A percentile compares a stretch with the other conserved stretches of the same genome.
phyloP scores from a whole-genome alignment of 2,888 invertebrate species.

The Brenthis daphne region DNA sequence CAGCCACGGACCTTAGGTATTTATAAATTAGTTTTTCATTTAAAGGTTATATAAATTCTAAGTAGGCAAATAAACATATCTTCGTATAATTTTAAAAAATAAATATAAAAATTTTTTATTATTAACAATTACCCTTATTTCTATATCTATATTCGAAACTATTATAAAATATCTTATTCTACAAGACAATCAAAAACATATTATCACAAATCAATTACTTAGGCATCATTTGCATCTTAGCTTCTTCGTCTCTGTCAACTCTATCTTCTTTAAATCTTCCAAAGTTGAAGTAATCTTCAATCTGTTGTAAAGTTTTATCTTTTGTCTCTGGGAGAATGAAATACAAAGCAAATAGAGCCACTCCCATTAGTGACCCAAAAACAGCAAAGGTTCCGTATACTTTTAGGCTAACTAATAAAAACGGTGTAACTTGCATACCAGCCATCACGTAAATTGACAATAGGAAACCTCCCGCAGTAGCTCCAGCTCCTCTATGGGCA shows the following conservation, averaged over 20 bases:
- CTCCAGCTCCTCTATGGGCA: slow-evolving; percentile 56
- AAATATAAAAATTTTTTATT: no score
- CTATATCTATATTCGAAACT: no score
- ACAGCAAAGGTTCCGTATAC: slow-evolving; percentile 62
- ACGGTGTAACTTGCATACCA: slow-evolving; percentile 54
- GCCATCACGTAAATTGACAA: slow-evolving; percentile 50
- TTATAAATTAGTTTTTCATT: no score
- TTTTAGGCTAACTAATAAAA: slow-evolving; percentile 49
- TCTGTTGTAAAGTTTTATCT: slow-evolving; percentile 50
- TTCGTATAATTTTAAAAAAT: no score
- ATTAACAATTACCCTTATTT: no score
- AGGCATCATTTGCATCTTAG: slow-evolving; percentile 44
- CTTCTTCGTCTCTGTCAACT: slow-evolving; percentile 45
- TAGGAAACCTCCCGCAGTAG: slow-evolving; percentile 48
- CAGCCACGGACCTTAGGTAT: no score
- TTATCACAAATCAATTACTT: slow-evolving; percentile 11
- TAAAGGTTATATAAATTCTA: no score
- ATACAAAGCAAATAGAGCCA: slow-evolving; percentile 42
- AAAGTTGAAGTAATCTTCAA: slow-evolving; percentile 50
- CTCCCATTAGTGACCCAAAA: slow-evolving; percentile 49
- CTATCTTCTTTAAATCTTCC: slow-evolving; percentile 46
- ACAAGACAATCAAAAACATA: background rate
- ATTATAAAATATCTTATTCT: background rate
- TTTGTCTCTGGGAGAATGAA: slow-evolving; percentile 51
- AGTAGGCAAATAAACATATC: no score